Evolutionary conservation across 2,888 invertebrate genomes (phyloP).

Genomic region (Cecidostiba fungosa): DNA sequence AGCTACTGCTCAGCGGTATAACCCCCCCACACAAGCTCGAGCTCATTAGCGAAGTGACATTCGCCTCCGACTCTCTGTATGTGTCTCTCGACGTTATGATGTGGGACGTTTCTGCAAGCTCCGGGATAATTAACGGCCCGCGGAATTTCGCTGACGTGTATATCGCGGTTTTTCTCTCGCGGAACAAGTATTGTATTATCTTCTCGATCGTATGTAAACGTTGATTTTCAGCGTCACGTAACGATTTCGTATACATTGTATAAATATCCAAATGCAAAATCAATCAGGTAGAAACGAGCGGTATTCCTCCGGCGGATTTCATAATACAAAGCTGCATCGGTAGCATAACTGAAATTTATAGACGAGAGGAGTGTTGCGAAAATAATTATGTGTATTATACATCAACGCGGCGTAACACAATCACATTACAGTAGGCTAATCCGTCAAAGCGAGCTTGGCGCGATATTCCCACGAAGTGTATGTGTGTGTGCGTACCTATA

Average conservation of each 20-base stretch:
- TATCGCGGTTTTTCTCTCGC: no score
- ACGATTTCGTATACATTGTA: background rate
- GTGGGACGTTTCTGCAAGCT: background rate
- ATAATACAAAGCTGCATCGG: background rate
- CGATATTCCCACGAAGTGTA: background rate
- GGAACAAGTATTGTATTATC: no score
- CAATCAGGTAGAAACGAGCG: background rate
- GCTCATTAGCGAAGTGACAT: constrained; percentile 55
- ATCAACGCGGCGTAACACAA: background rate
- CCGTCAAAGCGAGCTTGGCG: background rate
- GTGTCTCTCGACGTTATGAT: background rate
- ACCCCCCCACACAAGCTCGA: background rate
- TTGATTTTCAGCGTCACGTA: background rate
- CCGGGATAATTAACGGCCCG: background rate
- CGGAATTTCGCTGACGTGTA: no score
- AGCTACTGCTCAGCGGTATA: background rate
- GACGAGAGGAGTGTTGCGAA: background rate
- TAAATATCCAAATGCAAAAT: background rate
- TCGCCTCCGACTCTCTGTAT: background rate
- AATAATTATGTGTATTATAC: background rate
- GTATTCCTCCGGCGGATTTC: background rate
- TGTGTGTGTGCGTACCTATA: background rate
- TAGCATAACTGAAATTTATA: background rate
- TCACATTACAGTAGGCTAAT: constrained; percentile 15
- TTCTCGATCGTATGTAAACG: no score